Evolutionary conservation across 2,113 vertebrate species (phyloP).

Genomic region (Riparia riparia): DNA sequence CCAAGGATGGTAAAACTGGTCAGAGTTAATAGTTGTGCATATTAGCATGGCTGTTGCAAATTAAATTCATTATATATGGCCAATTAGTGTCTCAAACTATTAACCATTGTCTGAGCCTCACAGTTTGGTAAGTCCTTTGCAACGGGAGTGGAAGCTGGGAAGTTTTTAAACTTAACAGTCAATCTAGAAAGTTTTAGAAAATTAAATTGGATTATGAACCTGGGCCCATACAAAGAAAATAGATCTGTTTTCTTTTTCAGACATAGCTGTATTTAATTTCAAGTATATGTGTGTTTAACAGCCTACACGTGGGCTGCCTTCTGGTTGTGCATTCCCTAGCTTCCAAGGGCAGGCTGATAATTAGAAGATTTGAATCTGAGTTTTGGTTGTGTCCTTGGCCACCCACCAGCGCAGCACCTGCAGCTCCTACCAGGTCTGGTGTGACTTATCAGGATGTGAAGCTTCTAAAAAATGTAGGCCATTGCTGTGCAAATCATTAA

Average conservation of each 20-base stretch:
- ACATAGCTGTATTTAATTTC: background rate
- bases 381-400: slow-evolving; percentile 5
- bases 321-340: background rate
- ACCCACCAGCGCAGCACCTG: background rate
- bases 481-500: background rate
- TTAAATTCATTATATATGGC: background rate
- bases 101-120: background rate
- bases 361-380: background rate
- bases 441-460: background rate
- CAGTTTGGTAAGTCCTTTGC: background rate
- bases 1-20: background rate
- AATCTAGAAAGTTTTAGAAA: background rate
- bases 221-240: background rate
- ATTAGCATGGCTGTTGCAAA: background rate
- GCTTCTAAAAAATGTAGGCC: background rate
- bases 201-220: background rate
- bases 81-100: background rate
- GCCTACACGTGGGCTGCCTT: background rate
- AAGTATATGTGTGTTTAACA: background rate
- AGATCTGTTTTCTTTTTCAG: background rate
- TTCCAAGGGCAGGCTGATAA: background rate
- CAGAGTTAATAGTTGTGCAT: background rate
- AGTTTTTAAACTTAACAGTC: background rate
- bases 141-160: background rate
- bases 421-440: background rate